Conservation (phyloP, 2,113 vertebrate genomes). For the Hystrix cristata region DNA sequence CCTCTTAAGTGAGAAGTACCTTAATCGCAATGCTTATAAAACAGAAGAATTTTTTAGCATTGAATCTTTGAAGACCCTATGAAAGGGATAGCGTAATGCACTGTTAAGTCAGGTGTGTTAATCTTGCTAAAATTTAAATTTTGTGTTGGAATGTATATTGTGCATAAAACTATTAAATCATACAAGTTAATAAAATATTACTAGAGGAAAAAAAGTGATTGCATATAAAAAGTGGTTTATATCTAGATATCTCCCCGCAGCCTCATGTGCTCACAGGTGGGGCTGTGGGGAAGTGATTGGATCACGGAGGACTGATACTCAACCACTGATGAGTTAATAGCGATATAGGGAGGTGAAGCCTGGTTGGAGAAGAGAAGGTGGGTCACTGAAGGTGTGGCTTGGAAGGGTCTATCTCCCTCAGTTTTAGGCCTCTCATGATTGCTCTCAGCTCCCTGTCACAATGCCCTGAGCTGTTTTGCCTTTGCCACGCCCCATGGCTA, state of each 20-base stretch:
- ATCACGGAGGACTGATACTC: background rate
- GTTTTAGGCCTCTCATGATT: background rate
- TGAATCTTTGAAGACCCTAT: background rate
- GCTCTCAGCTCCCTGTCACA: background rate
- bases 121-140: conserved; percentile 56
- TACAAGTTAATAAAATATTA: conserved; percentile 71
- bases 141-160: conserved; percentile 53
- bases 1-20: background rate
- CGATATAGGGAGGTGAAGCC: background rate
- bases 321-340: background rate
- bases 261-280: background rate
- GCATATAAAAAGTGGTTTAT: background rate
- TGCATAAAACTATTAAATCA: conserved; percentile 72
- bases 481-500: background rate
- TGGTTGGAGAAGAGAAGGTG: background rate
- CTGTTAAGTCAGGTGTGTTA: conserved; percentile 52
- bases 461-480: background rate
- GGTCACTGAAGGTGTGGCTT: too few species aligned
- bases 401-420: background rate
- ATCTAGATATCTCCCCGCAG: background rate
- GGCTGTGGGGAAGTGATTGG: too few species aligned
- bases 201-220: conserved; percentile 44
- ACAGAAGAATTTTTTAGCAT: background rate
- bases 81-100: conserved; percentile 12
- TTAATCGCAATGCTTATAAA: background rate